Base-by-base conservation (phyloP, 2,888 invertebrate species). In the Epistrophe eligans region DNA sequence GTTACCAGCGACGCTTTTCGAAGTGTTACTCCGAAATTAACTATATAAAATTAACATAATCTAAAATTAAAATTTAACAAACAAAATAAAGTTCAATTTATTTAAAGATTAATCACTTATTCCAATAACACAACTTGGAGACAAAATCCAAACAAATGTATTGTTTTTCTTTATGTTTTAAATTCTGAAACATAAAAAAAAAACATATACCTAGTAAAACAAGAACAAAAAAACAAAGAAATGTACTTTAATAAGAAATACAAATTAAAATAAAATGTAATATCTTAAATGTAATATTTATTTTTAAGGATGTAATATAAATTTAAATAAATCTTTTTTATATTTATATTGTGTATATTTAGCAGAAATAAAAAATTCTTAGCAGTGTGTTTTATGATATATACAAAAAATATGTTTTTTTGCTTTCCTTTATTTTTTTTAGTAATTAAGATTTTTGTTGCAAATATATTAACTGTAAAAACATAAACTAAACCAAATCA, bases 281-380 rank as follows among this genome's bases (percentile, higher is more conserved):
- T 62, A 77, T 62, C 52, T 85, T 74, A 71, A 77, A 28, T 77
- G 35, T 77, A 85, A 85, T 73, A 82, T 73, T 85, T 79, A 85
- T 55, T 82, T 82, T 17, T 85, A 85, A 82, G 85, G 48, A 58
- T 67, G 38, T 74, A 66, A 62, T 58, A 40, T 70, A 45, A 74
- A 77, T 55, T 70, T 70, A 60, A 80, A 71, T 60, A 77, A 67
- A 66, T 76, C 79, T 85, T 85, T 85, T 85, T 85, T 85, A 85
- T 85, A 85, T 85, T 85, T 85, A 85, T 82, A 85, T 71, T 71
- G 73, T 71, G 73, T 82, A 71, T 77, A 57, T 82, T 85, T 82
- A 82, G 50, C 74, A 74, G 82, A 73, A 40, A 40, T 50, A 64
- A 4, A 11, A 48, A n/a, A n/a, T 72, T 73, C 67, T 73, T 85